Conservation (phyloP, 2,797 vertebrate genomes). For the Fundulus diaphanus region DNA sequence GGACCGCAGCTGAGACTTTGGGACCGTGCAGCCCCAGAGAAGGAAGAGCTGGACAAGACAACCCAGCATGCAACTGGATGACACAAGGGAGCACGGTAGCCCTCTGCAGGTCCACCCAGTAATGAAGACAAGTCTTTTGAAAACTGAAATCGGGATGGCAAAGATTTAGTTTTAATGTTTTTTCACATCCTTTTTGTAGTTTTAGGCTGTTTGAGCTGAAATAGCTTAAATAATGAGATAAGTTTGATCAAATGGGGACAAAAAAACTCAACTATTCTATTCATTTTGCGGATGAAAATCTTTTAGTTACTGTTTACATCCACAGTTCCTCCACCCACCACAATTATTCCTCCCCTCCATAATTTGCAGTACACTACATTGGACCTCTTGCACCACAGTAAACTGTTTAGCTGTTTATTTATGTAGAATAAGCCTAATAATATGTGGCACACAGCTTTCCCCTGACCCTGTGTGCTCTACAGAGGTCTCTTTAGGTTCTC, state of each 20-base stretch:
- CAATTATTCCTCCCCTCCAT: not conserved
- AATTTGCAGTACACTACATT: not conserved
- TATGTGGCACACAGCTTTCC: not conserved
- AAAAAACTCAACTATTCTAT: not conserved
- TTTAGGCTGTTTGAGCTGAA: not conserved
- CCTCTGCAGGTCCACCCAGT: not conserved
- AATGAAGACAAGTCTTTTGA: not conserved
- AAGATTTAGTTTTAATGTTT: not conserved
- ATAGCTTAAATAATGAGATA: not conserved
- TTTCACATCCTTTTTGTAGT: not conserved
- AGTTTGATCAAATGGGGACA: not conserved
- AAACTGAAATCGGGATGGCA: not conserved
- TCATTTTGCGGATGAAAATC: not conserved
- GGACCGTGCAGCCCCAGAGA: not conserved
- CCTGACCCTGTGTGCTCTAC: not conserved
- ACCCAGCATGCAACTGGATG: constrained; percentile 4
- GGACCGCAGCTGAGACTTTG: not conserved
- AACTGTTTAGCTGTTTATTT: not conserved
- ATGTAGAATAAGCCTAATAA: not conserved
- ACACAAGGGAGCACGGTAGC: not conserved
- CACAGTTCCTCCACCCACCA: not conserved
- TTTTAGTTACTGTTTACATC: not conserved
- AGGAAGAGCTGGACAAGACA: not conserved
- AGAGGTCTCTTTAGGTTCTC: constrained; percentile 19
- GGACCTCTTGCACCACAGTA: not conserved